phyloP scores from a whole-genome alignment of 2,888 invertebrate genomes.

The Agrypnus murinus region DNA sequence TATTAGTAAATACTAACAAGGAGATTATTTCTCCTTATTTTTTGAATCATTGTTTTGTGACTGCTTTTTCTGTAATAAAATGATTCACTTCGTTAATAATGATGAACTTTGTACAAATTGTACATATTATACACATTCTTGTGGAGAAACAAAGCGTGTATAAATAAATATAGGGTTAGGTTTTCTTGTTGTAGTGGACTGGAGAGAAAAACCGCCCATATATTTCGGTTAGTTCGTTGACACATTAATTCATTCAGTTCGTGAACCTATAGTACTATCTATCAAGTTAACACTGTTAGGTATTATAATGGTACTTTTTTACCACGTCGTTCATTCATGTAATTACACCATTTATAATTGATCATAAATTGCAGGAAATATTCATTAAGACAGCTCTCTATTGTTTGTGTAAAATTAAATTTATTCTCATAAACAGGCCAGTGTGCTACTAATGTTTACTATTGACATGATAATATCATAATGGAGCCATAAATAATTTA shows the following conservation, averaged over 20 bases:
- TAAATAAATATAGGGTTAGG: no score
- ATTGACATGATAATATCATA: no score
- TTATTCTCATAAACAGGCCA: background rate
- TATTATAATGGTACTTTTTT: background rate
- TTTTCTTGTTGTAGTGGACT: no score
- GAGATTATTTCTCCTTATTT: background rate
- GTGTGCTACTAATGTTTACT: no score
- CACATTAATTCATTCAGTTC: conserved; percentile 21
- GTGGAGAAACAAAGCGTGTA: no score
- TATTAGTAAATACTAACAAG: conserved; percentile 17
- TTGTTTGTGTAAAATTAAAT: background rate
- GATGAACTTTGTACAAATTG: no score
- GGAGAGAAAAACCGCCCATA: no score
- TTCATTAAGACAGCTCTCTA: conserved; percentile 28
- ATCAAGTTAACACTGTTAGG: conserved; percentile 5
- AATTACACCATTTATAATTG: conserved; percentile 38
- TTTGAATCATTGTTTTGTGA: no score
- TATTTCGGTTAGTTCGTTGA: conserved; percentile 7
- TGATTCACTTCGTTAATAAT: no score
- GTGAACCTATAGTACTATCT: conserved; percentile 36
- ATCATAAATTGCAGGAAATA: conserved; percentile 38
- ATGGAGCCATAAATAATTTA: no score
- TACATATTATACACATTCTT: no score
- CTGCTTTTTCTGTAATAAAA: no score
- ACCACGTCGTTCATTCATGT: conserved; percentile 11